Evolutionary conservation across 2,113 vertebrate genomes (phyloP).

Genomic region (Microcebus ravelobensis): DNA sequence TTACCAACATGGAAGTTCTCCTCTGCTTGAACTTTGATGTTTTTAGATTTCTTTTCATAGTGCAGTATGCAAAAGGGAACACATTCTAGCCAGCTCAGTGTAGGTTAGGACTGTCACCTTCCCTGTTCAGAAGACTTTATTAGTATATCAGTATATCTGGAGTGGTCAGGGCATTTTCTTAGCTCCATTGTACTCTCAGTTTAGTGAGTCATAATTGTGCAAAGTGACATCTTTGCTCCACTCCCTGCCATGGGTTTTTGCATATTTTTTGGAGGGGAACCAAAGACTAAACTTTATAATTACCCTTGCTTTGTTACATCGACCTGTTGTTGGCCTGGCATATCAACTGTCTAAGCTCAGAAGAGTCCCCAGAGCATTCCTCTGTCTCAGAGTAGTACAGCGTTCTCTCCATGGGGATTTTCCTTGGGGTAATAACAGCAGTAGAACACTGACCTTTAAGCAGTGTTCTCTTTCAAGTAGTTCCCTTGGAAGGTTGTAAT

Average conservation of each 20-base stretch:
- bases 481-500: neutral
- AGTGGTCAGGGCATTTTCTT: neutral
- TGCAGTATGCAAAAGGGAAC: neutral
- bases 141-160: neutral
- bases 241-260: neutral
- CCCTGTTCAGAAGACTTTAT: neutral
- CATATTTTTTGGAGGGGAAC: neutral
- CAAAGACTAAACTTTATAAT: neutral
- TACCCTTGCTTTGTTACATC: constrained; percentile 5
- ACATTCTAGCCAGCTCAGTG: neutral
- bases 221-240: neutral
- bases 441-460: constrained; percentile 9
- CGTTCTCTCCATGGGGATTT: neutral
- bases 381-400: neutral
- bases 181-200: neutral
- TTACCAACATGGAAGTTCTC: neutral
- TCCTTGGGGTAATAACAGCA: neutral
- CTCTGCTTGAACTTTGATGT: neutral
- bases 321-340: neutral
- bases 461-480: constrained; percentile 20
- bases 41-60: constrained; percentile 23
- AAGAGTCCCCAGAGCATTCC: neutral
- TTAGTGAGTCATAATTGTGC: constrained; percentile 24
- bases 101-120: neutral
- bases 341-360: neutral